Percentiles rank a stretch among this genome's conserved stretches.
phyloP scores from a whole-genome alignment of 2,113 vertebrate species.

The Erythrocercus mccallii region DNA sequence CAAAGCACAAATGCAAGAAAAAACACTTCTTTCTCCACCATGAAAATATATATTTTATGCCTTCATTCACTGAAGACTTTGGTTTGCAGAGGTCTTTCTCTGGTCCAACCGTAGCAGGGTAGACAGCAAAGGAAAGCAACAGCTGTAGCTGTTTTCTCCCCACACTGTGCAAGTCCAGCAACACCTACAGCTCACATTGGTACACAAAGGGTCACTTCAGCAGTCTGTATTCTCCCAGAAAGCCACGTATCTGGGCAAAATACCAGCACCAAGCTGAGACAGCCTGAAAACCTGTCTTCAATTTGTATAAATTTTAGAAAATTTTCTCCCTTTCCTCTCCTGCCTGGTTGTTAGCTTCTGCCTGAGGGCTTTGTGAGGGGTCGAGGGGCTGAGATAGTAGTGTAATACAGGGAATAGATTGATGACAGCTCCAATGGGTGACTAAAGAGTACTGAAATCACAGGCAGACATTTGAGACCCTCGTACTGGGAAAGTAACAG shows the following conservation, averaged over 20 bases:
- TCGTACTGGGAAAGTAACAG: not conserved
- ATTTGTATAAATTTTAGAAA: not conserved
- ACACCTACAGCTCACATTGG: accelerated
- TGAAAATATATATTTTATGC: not conserved
- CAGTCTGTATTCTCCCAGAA: not conserved
- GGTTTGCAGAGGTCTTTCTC: not conserved
- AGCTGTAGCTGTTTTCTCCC: not conserved
- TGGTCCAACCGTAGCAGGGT: not conserved
- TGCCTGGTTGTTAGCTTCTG: not conserved
- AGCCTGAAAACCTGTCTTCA: not conserved
- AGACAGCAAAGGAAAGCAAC: not conserved
- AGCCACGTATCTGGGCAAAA: not conserved
- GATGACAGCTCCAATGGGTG: not conserved
- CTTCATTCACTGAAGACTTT: not conserved
- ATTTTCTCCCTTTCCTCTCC: not conserved
- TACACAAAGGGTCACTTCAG: not conserved
- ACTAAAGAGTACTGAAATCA: not conserved
- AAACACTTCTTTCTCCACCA: not conserved
- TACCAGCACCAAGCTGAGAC: not conserved
- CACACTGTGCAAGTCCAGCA: not conserved
- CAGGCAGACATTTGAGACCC: not conserved
- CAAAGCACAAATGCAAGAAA: not conserved
- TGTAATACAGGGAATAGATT: not conserved
- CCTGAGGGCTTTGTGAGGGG: not conserved
- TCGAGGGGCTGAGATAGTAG: not conserved